Percentiles rank a stretch among this genome's conserved stretches.
phyloP scores from a whole-genome alignment of 2,113 vertebrate species.

The Mola mola region DNA sequence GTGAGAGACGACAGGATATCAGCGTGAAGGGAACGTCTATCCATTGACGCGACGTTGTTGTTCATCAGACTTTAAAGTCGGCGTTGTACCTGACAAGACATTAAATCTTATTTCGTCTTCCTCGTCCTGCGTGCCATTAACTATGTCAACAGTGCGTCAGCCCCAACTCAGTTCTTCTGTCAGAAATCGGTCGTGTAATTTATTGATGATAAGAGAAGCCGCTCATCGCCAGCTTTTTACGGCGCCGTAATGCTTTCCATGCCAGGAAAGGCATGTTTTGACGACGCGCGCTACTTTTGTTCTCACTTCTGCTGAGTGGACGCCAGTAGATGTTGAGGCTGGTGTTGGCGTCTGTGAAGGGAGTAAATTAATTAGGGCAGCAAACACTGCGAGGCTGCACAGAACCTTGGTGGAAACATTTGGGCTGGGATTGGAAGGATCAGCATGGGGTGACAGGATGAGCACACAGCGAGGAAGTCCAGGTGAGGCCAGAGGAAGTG shows the following conservation, averaged over 20 bases:
- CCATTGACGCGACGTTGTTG: not conserved
- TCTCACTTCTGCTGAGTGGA: constrained; percentile 50
- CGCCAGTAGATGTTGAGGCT: constrained; percentile 36
- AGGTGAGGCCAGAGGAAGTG: constrained; percentile 60
- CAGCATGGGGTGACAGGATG: constrained; percentile 56
- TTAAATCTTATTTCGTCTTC: constrained; percentile 4
- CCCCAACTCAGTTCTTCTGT: too few relatives aligned
- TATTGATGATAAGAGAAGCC: not conserved
- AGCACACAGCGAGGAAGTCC: constrained; percentile 53
- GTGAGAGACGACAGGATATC: constrained; percentile 26
- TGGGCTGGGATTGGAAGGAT: constrained; percentile 37
- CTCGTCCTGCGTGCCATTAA: constrained; percentile 9
- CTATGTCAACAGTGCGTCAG: constrained; percentile 4
- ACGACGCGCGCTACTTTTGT: too few relatives aligned
- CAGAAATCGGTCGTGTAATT: constrained; percentile 4
- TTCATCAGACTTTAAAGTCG: constrained; percentile 2
- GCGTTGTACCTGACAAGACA: constrained; percentile 25
- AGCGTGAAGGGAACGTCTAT: not conserved
- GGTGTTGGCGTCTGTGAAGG: constrained; percentile 28
- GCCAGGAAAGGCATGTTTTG: not conserved
- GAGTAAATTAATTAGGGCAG: constrained; percentile 44
- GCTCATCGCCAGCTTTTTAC: constrained; percentile 6
- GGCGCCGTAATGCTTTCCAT: constrained; percentile 40
- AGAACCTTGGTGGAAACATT: constrained; percentile 55
- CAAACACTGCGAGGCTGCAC: constrained; percentile 18